Conservation (phyloP, 2,113 vertebrate species). For the Odontesthes bonariensis region DNA sequence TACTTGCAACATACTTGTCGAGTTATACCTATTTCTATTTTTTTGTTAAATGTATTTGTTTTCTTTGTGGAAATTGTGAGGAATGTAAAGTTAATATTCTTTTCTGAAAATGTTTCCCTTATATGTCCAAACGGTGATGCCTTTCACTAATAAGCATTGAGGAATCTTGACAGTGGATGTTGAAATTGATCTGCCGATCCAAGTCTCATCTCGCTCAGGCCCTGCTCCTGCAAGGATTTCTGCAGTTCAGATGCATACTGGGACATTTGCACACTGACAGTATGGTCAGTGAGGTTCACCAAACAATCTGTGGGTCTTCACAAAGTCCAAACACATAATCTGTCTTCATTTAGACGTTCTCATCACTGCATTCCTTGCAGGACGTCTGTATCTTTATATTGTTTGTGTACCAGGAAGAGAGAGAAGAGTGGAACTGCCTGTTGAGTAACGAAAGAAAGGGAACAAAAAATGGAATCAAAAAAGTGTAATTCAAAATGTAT, state of each 20-base stretch:
- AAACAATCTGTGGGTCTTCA: slow-evolving; percentile 55
- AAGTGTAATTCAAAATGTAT: slow-evolving; percentile 11
- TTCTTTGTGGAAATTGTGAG: too few species aligned
- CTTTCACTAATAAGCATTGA: background rate
- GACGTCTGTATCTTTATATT: slow-evolving; percentile 16
- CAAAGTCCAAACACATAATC: slow-evolving; percentile 64
- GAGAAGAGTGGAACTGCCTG: slow-evolving; percentile 9
- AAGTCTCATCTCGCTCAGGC: too few species aligned
- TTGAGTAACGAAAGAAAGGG: slow-evolving; percentile 19
- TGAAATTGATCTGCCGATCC: slow-evolving; percentile 5
- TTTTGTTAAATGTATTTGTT: too few species aligned
- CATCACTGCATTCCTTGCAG: slow-evolving; percentile 59
- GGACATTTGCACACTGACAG: slow-evolving; percentile 62
- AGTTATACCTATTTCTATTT: too few species aligned
- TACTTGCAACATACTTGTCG: too few species aligned
- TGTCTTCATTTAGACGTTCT: slow-evolving; percentile 67
- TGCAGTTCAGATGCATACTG: slow-evolving; percentile 60
- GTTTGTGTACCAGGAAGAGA: slow-evolving; percentile 4
- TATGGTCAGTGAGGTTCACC: slow-evolving; percentile 61
- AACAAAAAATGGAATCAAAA: slow-evolving; percentile 1
- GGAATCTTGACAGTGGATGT: slow-evolving; percentile 4
- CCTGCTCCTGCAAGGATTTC: slow-evolving; percentile 19
- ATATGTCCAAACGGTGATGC: background rate
- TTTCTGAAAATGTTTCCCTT: background rate
- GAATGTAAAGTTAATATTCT: too few species aligned